Conservation (phyloP, 1,140 invertebrate species). For the Lasioglossum albipes region DNA sequence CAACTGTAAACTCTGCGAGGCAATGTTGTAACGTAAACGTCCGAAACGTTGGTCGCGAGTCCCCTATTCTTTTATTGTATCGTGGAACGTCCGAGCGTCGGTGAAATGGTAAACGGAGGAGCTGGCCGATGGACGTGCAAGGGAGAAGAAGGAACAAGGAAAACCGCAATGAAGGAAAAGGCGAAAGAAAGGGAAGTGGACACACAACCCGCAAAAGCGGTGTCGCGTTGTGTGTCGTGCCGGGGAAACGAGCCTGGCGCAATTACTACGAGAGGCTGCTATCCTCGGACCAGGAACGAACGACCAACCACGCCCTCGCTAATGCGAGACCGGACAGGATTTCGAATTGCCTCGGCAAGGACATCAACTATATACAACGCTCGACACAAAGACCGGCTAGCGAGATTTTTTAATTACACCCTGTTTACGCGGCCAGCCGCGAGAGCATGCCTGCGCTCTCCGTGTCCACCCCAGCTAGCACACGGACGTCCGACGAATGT, state of each 20-base stretch:
- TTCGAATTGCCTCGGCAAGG: slow-evolving; percentile 73
- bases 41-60: no score
- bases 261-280: slow-evolving; percentile 65
- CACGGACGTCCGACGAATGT: no score
- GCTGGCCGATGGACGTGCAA: not conserved
- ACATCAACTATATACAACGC: slow-evolving; percentile 67
- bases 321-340: slow-evolving; percentile 69
- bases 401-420: slow-evolving; percentile 65
- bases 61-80: no score
- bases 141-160: not conserved
- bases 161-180: not conserved
- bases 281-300: slow-evolving; percentile 68
- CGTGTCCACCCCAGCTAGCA: no score
- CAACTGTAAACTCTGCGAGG: no score
- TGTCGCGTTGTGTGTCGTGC: not conserved
- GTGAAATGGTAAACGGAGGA: not conserved
- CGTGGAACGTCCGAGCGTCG: not conserved
- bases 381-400: slow-evolving; percentile 66
- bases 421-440: slow-evolving; percentile 56
- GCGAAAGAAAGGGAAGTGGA: slow-evolving; percentile 12
- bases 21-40: no score
- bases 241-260: slow-evolving; percentile 59
- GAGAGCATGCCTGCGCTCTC: not conserved
- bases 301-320: slow-evolving; percentile 73
- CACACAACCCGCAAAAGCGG: slow-evolving; percentile 50